Conservation (phyloP, 2,113 vertebrate genomes). For the Bolborhynchus lineola region DNA sequence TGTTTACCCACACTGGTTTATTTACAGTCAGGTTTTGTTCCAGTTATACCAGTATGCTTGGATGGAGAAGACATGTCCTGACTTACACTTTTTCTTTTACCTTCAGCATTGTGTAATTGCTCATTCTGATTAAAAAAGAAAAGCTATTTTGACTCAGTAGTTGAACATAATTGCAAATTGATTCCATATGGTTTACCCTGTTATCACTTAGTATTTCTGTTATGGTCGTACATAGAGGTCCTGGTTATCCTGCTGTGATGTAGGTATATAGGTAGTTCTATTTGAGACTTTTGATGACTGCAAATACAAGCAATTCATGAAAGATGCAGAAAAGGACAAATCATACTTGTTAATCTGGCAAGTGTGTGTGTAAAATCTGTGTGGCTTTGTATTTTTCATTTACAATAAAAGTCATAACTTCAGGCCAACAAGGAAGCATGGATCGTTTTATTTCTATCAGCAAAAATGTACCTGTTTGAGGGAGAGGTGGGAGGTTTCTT, state of each 20-base stretch:
- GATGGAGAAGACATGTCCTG: background rate
- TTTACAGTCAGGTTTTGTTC: slow-evolving; percentile 33
- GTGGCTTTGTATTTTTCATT: background rate
- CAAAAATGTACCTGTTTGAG: background rate
- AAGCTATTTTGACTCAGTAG: background rate
- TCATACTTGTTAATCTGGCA: background rate
- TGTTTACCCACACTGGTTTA: slow-evolving; percentile 2
- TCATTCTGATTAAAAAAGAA: background rate
- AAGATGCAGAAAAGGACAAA: background rate
- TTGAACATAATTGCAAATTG: background rate
- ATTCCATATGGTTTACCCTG: background rate
- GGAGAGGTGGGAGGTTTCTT: background rate
- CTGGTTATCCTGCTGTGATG: background rate
- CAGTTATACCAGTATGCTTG: slow-evolving; percentile 10
- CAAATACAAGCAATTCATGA: background rate
- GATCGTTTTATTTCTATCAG: background rate
- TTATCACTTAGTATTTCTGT: background rate
- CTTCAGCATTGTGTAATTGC: background rate
- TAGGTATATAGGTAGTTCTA: background rate
- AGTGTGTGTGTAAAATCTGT: background rate
- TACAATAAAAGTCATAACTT: background rate
- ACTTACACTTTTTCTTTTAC: background rate
- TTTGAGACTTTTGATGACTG: background rate
- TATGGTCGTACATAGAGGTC: background rate
- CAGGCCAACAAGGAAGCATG: background rate